Evolutionary conservation across 2,888 invertebrate genomes (phyloP).

Genomic region (Latheticus oryzae): DNA sequence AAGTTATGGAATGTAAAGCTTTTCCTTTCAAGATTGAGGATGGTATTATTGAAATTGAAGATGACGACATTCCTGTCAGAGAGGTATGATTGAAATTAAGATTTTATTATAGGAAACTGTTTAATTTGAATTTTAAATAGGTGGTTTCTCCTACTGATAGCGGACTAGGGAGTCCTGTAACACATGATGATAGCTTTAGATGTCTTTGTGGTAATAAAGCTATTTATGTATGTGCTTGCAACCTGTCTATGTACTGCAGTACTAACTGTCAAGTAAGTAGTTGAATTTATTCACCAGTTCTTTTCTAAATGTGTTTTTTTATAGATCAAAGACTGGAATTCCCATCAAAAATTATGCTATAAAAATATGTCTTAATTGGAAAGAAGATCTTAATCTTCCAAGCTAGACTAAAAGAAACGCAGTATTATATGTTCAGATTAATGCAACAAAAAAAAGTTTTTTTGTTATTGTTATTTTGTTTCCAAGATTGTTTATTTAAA

Average conservation of each 20-base stretch:
- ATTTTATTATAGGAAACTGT: conserved; percentile 8
- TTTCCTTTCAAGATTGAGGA: conserved; percentile 13
- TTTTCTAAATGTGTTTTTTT: conserved; percentile 7
- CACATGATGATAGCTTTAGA: conserved; percentile 6
- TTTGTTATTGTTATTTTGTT: conserved; percentile 1
- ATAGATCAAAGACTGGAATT: conserved; percentile 16
- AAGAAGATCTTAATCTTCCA: neutral
- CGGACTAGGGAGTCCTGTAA: conserved; percentile 22
- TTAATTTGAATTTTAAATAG: conserved; percentile 2
- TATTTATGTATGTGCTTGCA: conserved; percentile 19
- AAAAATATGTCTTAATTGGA: conserved; percentile 14
- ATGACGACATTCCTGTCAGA: too few relatives aligned
- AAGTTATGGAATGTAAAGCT: conserved; percentile 8
- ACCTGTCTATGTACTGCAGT: conserved; percentile 19
- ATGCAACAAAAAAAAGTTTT: too few relatives aligned
- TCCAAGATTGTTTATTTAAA: neutral
- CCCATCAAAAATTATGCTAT: conserved; percentile 16
- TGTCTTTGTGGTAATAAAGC: conserved; percentile 26
- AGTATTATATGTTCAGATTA: too few relatives aligned
- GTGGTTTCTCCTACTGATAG: conserved; percentile 23
- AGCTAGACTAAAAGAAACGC: too few relatives aligned
- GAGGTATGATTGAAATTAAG: conserved; percentile 13
- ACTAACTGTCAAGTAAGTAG: conserved; percentile 22
- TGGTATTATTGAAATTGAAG: neutral
- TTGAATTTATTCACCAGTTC: neutral